Percentiles rank a stretch among this genome's conserved stretches.
phyloP scores from a whole-genome alignment of 2,888 invertebrate genomes.

The Rotaria socialis region DNA sequence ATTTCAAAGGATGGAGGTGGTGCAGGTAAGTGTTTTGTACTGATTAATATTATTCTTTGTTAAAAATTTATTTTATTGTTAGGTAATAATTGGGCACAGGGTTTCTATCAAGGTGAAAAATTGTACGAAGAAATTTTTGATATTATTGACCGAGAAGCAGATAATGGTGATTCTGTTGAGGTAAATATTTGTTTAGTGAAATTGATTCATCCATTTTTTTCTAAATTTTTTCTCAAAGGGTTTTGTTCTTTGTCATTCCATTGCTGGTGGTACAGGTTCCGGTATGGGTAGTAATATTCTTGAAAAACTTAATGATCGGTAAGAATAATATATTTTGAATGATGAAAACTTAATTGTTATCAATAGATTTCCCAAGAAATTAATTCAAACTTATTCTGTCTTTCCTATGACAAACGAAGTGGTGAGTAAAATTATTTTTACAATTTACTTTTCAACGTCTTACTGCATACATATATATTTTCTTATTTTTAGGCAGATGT shows the following conservation, averaged over 20 bases:
- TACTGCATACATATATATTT: not conserved
- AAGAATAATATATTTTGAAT: constrained; percentile 27
- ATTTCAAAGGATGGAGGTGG: constrained; percentile 93
- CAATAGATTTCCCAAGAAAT: constrained; percentile 81
- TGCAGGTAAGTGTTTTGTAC: constrained; percentile 67
- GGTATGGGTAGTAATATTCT: constrained; percentile 85
- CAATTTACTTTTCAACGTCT: too few species aligned
- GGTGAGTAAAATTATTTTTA: not conserved
- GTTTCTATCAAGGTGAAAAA: constrained; percentile 72
- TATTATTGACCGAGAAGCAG: constrained; percentile 94
- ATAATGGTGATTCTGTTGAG: constrained; percentile 94
- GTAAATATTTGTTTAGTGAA: constrained; percentile 59
- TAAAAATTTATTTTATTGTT: not conserved
- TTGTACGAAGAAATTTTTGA: constrained; percentile 93
- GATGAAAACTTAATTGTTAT: too few species aligned
- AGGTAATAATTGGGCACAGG: constrained; percentile 14
- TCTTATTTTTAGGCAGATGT: constrained; percentile 52
- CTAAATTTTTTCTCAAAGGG: too few species aligned
- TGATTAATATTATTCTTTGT: not conserved
- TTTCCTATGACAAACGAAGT: constrained; percentile 77
- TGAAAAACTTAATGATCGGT: constrained; percentile 62
- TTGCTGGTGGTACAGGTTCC: constrained; percentile 97
- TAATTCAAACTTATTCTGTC: constrained; percentile 96
- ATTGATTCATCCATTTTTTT: not conserved
- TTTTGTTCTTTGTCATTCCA: constrained; percentile 94